Conservation (phyloP, 2,797 vertebrate genomes). For the Pipistrellus kuhlii region DNA sequence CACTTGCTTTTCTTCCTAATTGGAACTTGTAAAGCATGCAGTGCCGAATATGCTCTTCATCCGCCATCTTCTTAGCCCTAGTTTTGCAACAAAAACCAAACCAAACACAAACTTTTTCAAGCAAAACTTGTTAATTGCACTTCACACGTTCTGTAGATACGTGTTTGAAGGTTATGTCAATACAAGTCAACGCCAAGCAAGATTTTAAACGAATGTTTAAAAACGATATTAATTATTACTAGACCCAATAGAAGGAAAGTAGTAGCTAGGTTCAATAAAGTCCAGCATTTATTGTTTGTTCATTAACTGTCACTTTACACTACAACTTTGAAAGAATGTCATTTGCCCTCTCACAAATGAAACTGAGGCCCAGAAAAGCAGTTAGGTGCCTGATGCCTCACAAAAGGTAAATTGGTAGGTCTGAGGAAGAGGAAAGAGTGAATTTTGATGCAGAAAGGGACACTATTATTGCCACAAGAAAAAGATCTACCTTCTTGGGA, state of each 20-base stretch:
- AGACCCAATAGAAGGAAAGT: neutral
- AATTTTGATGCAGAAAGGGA: constrained; percentile 13
- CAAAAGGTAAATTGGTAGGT: neutral
- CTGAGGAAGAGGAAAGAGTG: constrained; percentile 20
- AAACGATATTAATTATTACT: too few relatives aligned
- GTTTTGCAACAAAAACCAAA: too few relatives aligned
- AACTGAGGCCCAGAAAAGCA: constrained; percentile 28
- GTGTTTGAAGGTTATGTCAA: too few relatives aligned
- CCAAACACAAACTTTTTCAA: too few relatives aligned
- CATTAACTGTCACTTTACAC: neutral
- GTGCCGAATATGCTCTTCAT: too few relatives aligned
- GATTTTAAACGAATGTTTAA: too few relatives aligned
- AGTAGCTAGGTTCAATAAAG: neutral
- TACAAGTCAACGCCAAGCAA: too few relatives aligned
- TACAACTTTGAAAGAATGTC: constrained; percentile 16
- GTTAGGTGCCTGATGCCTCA: constrained; percentile 17
- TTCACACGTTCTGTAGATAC: too few relatives aligned
- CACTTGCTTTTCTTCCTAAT: too few relatives aligned
- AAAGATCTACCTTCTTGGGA: neutral
- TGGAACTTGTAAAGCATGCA: too few relatives aligned
- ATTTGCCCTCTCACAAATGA: constrained; percentile 31
- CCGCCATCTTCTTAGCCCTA: too few relatives aligned
- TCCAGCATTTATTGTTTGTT: neutral
- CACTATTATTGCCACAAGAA: neutral
- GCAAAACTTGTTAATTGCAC: too few relatives aligned